Conservation (phyloP, 37 sponge, comb jelly and placozoan genomes). For the Spongilla lacustris region DNA sequence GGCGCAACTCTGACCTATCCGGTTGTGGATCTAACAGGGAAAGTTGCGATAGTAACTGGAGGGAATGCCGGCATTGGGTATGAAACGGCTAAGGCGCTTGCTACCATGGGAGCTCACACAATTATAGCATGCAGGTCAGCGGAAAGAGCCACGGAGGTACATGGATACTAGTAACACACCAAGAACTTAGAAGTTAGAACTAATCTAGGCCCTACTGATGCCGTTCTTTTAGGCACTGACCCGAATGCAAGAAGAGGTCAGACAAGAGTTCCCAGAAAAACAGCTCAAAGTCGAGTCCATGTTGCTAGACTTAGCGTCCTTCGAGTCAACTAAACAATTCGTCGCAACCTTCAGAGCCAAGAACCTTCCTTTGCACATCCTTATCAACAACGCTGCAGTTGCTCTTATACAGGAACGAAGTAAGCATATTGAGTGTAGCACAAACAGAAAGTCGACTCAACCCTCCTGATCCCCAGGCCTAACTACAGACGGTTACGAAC, state of each 20-base stretch:
- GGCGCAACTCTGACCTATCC: slow-evolving; percentile 47
- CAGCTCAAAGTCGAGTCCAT: slow-evolving; percentile 58
- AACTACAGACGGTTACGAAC: slow-evolving; percentile 37
- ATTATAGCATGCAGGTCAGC: slow-evolving; percentile 53
- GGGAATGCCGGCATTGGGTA: slow-evolving; percentile 69
- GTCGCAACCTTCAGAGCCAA: slow-evolving; percentile 43
- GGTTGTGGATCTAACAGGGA: slow-evolving; percentile 35
- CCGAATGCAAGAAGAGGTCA: slow-evolving; percentile 40
- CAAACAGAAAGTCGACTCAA: background rate
- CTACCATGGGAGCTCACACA: slow-evolving; percentile 65
- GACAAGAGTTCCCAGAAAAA: slow-evolving; percentile 21
- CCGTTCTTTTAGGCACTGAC: slow-evolving; percentile 29
- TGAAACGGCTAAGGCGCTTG: slow-evolving; percentile 64
- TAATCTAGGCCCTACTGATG: no score
- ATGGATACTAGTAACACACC: no score
- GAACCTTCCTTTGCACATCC: slow-evolving; percentile 60
- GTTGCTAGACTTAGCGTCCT: slow-evolving; percentile 53
- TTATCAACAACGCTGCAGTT: slow-evolving; percentile 75
- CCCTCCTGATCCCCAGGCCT: slow-evolving; percentile 12
- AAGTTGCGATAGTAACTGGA: slow-evolving; percentile 65
- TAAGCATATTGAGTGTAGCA: no score
- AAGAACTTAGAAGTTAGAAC: no score
- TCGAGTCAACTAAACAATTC: slow-evolving; percentile 54
- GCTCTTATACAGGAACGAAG: slow-evolving; percentile 13
- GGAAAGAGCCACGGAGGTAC: slow-evolving; percentile 44